Evolutionary conservation across 2,797 vertebrate species (phyloP).

Genomic region (Cossypha caffra): DNA sequence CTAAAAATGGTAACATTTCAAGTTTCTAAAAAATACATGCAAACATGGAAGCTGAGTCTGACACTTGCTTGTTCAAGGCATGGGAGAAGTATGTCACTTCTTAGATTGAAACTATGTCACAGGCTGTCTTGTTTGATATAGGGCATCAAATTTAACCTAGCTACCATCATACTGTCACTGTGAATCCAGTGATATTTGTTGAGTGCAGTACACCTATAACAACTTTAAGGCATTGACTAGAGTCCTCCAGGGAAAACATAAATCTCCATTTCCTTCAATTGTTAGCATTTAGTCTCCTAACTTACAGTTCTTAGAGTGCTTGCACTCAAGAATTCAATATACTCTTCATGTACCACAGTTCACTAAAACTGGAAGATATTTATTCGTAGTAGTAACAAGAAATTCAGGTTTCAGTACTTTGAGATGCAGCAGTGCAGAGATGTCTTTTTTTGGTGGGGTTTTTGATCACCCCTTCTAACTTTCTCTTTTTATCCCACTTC

Average conservation of each 20-base stretch:
- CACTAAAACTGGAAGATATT: neutral
- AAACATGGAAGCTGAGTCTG: neutral
- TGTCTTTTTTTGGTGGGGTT: neutral
- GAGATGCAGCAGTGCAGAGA: neutral
- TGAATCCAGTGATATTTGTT: neutral
- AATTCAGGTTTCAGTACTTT: neutral
- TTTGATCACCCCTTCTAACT: neutral
- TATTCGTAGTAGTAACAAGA: neutral
- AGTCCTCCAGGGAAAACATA: neutral
- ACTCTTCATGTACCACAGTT: neutral
- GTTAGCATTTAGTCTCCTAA: neutral
- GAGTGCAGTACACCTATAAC: neutral
- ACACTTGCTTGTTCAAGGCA: neutral
- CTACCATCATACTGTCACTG: neutral
- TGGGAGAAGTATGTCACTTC: neutral
- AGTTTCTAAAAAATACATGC: neutral
- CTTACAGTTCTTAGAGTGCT: neutral
- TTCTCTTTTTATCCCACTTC: neutral
- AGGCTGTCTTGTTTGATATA: neutral
- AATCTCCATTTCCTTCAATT: neutral
- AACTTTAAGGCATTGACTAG: neutral
- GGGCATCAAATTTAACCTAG: neutral
- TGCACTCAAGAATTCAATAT: neutral
- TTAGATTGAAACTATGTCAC: neutral
- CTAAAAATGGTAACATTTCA: neutral